phyloP scores from a whole-genome alignment of 2,113 vertebrate species.

The Aegithalos caudatus region DNA sequence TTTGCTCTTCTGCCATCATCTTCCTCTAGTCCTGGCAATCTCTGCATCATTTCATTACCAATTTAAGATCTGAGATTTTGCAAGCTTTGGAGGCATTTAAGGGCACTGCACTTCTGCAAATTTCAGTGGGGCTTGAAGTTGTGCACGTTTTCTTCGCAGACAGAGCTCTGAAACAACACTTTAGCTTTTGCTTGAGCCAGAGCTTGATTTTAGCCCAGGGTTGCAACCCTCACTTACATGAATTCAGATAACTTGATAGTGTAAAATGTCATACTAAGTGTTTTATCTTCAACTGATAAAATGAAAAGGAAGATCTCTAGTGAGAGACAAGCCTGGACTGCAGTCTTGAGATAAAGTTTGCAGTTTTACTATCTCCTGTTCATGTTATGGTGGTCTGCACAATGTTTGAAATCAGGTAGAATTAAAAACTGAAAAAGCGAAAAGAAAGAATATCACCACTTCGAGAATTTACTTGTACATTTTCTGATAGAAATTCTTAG shows the following conservation, averaged over 20 bases:
- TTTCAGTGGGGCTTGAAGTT: not conserved
- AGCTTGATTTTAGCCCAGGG: not conserved
- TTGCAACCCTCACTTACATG: accelerated
- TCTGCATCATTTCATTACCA: not conserved
- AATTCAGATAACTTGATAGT: not conserved
- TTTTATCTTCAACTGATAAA: not conserved
- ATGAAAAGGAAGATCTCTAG: not conserved
- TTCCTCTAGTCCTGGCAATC: not conserved
- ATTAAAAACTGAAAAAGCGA: not conserved
- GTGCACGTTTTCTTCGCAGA: not conserved
- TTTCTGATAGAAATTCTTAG: not conserved
- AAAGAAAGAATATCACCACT: not conserved
- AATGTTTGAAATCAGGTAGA: not conserved
- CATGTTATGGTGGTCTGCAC: not conserved
- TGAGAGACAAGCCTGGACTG: not conserved
- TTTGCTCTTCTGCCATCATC: not conserved
- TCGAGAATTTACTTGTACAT: not conserved
- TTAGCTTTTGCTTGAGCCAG: not conserved
- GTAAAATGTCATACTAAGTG: not conserved
- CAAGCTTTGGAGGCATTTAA: not conserved
- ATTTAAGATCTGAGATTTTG: not conserved
- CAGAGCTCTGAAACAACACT: not conserved
- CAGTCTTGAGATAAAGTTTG: not conserved
- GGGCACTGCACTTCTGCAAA: not conserved
- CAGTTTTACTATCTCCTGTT: not conserved